A percentile compares a stretch with the other conserved stretches of the same genome.
These are phyloP conservation scores for Philereme transversata DNA, from an alignment of 2,888 invertebrate species.

Conservation along the genomic window DNA sequence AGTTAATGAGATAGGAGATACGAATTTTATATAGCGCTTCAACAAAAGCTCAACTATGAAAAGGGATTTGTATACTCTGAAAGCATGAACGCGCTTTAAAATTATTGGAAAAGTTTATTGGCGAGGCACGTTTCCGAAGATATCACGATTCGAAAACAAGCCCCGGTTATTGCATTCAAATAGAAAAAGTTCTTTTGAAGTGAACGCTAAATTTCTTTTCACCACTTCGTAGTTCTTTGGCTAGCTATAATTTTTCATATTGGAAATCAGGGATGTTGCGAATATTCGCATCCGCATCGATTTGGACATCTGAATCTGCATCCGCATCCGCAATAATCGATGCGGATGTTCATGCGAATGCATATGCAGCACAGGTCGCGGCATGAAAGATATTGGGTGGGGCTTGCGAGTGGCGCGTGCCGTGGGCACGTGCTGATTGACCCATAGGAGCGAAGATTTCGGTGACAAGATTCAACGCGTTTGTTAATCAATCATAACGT, in stretches of 20 bases:
- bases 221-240: background rate
- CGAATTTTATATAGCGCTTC: conserved; percentile 8
- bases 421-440: background rate
- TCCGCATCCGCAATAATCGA: no score
- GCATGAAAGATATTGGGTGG: no score
- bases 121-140: conserved; percentile 19
- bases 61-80: conserved; percentile 9
- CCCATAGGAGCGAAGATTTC: no score
- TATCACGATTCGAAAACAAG: conserved; percentile 11
- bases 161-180: conserved; percentile 16
- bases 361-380: no score
- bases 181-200: background rate
- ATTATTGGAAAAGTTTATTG: conserved; percentile 31
- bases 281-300: no score
- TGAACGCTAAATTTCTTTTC: conserved; percentile 3
- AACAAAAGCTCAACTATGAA: conserved; percentile 9
- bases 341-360: no score
- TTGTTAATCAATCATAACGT: no score
- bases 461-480: no score
- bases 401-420: no score
- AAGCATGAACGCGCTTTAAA: conserved; percentile 25
- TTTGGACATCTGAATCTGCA: no score
- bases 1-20: conserved; percentile 9
- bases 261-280: background rate
- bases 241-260: background rate